Evolutionary conservation across 2,797 vertebrate species (phyloP).

Genomic region (Tadarida brasiliensis): DNA sequence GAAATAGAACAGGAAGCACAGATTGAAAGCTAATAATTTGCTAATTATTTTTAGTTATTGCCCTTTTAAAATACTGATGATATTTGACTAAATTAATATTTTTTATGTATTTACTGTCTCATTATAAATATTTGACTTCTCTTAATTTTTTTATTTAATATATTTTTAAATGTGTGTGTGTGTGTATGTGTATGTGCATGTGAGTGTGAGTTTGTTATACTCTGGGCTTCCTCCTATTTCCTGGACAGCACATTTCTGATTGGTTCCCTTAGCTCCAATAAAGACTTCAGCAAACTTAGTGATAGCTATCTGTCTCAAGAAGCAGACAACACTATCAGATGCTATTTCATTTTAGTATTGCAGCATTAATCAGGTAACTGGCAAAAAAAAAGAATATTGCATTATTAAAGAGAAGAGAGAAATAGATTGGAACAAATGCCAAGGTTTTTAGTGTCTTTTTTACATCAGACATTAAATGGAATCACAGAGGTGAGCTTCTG

Average conservation of each 20-base stretch:
- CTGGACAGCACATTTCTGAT: not conserved
- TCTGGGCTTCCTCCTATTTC: not conserved
- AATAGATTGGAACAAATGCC: constrained; percentile 3
- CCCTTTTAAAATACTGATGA: not conserved
- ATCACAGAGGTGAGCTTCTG: constrained; percentile 38
- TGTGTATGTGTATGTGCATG: not conserved
- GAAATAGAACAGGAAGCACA: not conserved
- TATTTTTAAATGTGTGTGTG: not conserved
- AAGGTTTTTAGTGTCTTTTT: not conserved
- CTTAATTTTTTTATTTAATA: not conserved
- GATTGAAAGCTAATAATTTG: not conserved
- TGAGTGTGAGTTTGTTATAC: not conserved
- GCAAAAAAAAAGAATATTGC: not conserved
- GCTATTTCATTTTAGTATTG: not conserved
- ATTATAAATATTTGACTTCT: not conserved
- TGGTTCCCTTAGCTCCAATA: not conserved
- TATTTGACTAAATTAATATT: constrained; percentile 28
- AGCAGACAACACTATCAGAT: not conserved
- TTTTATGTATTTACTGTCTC: not conserved
- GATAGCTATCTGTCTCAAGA: not conserved
- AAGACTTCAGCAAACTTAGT: not conserved
- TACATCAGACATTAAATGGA: constrained; percentile 27
- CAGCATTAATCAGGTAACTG: not conserved
- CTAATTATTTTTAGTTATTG: not conserved
- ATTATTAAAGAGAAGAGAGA: not conserved